Evolutionary conservation across 2,888 invertebrate genomes (phyloP).

Genomic region (Drosophila melanosoma): DNA sequence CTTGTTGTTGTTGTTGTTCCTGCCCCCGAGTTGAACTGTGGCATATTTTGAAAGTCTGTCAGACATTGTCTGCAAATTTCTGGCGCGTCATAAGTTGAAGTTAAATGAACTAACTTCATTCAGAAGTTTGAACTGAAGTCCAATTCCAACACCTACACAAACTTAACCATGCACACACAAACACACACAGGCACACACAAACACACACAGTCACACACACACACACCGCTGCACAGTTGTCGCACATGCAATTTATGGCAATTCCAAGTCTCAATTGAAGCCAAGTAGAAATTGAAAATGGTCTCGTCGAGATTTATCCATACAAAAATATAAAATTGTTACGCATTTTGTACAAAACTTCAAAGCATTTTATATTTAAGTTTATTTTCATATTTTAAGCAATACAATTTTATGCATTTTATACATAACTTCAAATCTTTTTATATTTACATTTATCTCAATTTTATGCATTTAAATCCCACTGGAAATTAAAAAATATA

Average conservation of each 20-base stretch:
- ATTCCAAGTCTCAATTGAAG: slow-evolving; percentile 77
- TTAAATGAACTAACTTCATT: slow-evolving; percentile 81
- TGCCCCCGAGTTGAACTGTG: slow-evolving; percentile 56
- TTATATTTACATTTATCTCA: not conserved
- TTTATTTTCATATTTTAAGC: not conserved
- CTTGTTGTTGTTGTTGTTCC: slow-evolving; percentile 35
- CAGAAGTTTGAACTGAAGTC: slow-evolving; percentile 46
- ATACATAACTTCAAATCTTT: not conserved
- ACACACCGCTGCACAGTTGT: slow-evolving; percentile 62
- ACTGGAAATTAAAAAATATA: not conserved
- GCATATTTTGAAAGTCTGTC: slow-evolving; percentile 70
- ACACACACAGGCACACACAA: slow-evolving; percentile 12
- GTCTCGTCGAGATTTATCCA: slow-evolving; percentile 26
- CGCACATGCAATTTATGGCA: slow-evolving; percentile 80
- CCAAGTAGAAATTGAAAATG: slow-evolving; percentile 61
- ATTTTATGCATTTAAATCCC: not conserved
- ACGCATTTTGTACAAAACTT: slow-evolving; percentile 3
- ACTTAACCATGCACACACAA: slow-evolving; percentile 20
- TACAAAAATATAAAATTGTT: slow-evolving; percentile 30
- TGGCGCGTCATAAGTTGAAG: slow-evolving; percentile 74
- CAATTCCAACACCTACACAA: slow-evolving; percentile 56
- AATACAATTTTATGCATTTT: not conserved
- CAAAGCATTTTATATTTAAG: not conserved
- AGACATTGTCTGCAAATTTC: slow-evolving; percentile 76
- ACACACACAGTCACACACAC: slow-evolving; percentile 6